Base-by-base conservation (phyloP, 2,797 vertebrate species). In the Tenualosa thibaudeaui region DNA sequence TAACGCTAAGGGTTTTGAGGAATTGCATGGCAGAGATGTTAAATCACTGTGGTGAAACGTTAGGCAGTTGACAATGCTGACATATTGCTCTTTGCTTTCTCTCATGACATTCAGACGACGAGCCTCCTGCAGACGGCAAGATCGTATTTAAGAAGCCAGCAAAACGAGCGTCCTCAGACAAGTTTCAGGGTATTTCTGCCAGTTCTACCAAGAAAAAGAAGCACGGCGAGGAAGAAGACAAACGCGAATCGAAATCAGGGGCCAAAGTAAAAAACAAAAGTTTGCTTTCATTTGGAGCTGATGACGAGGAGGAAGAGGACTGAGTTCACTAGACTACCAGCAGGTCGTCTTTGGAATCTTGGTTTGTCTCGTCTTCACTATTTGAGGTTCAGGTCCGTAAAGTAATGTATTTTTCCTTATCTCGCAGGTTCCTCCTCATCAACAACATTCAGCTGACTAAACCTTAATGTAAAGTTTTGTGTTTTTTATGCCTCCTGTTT, bases 251-350 rank as follows among this genome's bases (percentile, higher is more conserved):
- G 87, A 96, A 90, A 89, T 91, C 94, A 89, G 93, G 93, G 49
- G 98, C 97, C 86, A 97, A 97, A 93, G 90, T 99, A 0, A 98
- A 97, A 92, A 99, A 99, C 82, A 97, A 93, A 90, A 99, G 97
- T 88, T 96, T 99, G 62, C 96, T 99, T 86, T 99, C 98, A 1
- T 99, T 99, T 91, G 97, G 95, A 89, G 96, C 94, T 50, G 97
- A 97, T 17, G 98, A 98, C 82, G 97, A 96, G 15, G 96, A 98
- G 83, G 96, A 97, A 53, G 96, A 97, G n/a, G 93, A 94, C 58
- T 94, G 84, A 89, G 62, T 49, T 82, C 58, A 26, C 31, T 75
- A 81, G 2, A 15, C 37, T n/a, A 49, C 10, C 62, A 54, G 5
- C 81, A 17, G 62, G 65, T 71, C 0, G 26, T 71, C 26, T 31